Evolutionary conservation across 2,888 invertebrate genomes (phyloP), one percentile per base, ranked within the genome.

Genomic region (Blomia tropicalis): DNA sequence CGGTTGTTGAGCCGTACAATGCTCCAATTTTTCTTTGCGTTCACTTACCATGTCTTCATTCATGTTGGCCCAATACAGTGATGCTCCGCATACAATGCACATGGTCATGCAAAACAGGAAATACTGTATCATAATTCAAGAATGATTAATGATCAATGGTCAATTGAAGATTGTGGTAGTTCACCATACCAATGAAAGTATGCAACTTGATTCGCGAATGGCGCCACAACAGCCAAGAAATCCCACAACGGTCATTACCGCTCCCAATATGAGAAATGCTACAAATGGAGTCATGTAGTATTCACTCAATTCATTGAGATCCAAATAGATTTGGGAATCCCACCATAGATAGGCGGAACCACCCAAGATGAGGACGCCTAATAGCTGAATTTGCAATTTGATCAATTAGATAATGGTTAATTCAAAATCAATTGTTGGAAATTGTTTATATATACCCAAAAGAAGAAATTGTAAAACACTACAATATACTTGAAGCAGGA

Each of bases 141-240:
- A 22, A 27, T 32, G 54, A 32, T 41, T 22, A n/a, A 58, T 58
- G 44, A 14, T 2, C 17, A 58, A 19, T 36, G 4, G 3, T 58
- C 36, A 43, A 23, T 19, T 14, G 11, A 43, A n/a, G 17, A 76
- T 80, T 75, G n/a, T n/a, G n/a, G n/a, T n/a, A n/a, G n/a, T n/a
- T n/a, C n/a, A n/a, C n/a, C n/a, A n/a, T n/a, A 86, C 85, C 71
- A 81, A 77, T 65, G 82, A 79, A 47, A 90, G 79, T 76, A 85
- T 80, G 72, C 84, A 85, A 70, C 82, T 83, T 23, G 83, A 85
- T 74, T 85, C 84, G 69, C 81, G 80, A 66, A 83, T 79, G 5
- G 87, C 84, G 36, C 88, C 88, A 71, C 84, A 85, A 71, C 87
- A 88, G 62, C 88, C 89, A 53, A 88, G 78, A 73, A 86, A 83